Conservation (phyloP, 2,797 vertebrate genomes). For the Gallinago nigripennis region DNA sequence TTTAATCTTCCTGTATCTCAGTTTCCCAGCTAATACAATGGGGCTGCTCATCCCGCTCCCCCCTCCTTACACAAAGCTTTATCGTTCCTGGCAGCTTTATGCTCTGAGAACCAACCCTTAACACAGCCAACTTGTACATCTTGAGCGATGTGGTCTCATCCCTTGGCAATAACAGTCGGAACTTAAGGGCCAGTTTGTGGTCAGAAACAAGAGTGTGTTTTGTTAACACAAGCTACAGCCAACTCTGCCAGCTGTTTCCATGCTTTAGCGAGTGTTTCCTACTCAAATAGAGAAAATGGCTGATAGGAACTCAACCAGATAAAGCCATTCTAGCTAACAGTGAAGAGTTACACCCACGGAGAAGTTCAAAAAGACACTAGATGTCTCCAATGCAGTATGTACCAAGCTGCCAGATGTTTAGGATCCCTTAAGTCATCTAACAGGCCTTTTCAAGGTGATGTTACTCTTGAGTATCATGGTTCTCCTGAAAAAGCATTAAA, state of each 20-base stretch:
- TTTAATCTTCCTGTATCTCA: not conserved
- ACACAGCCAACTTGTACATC: not conserved
- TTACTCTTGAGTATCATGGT: constrained; percentile 8
- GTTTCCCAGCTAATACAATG: not conserved
- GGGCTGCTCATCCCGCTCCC: not conserved
- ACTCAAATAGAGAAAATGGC: constrained; percentile 1
- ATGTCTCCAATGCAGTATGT: constrained; percentile 19
- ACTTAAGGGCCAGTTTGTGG: constrained; percentile 34
- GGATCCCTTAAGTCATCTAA: constrained; percentile 35
- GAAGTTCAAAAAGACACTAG: constrained; percentile 36
- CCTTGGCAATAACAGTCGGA: not conserved
- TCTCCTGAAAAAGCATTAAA: constrained; percentile 50
- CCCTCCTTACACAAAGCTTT: not conserved
- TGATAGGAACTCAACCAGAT: not conserved
- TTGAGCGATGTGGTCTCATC: not conserved
- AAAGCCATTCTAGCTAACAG: not conserved
- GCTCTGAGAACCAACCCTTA: not conserved
- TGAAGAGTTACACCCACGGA: not conserved
- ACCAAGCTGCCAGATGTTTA: constrained; percentile 50
- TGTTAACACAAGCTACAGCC: constrained; percentile 5
- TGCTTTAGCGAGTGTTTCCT: constrained; percentile 43
- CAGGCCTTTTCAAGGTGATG: not conserved
- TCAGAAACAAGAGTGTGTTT: constrained; percentile 3
- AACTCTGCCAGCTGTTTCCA: constrained; percentile 50
- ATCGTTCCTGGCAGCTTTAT: not conserved